A percentile compares a stretch with the other conserved stretches of the same genome.
phyloP scores from a whole-genome alignment of 2,888 invertebrate genomes.

The Pantelozetes paolii region DNA sequence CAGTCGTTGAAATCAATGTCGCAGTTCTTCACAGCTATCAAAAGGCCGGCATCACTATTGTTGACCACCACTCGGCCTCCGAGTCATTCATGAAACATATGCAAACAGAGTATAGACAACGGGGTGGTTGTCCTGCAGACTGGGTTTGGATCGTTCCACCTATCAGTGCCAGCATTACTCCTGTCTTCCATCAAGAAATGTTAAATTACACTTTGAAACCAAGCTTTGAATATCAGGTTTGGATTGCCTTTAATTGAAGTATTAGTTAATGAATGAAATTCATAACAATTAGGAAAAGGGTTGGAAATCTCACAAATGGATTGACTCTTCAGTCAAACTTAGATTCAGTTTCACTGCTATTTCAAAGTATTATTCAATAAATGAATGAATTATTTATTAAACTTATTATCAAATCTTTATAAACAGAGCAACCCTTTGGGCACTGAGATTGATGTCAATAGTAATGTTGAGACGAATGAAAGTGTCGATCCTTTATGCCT shows the following conservation, averaged over 20 bases:
- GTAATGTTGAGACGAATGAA: slow-evolving; percentile 86
- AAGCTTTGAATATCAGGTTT: slow-evolving; percentile 79
- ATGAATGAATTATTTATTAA: neutral
- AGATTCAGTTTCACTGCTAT: slow-evolving; percentile 44
- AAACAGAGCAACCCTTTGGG: slow-evolving; percentile 82
- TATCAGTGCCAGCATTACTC: slow-evolving; percentile 51
- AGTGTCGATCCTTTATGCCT: slow-evolving; percentile 87
- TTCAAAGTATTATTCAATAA: slow-evolving; percentile 39
- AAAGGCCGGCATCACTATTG: slow-evolving; percentile 52
- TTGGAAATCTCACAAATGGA: slow-evolving; percentile 51
- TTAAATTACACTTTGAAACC: slow-evolving; percentile 71
- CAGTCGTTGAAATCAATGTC: slow-evolving; percentile 53
- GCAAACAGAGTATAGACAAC: slow-evolving; percentile 51
- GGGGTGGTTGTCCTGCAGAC: slow-evolving; percentile 54
- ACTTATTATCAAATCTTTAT: neutral
- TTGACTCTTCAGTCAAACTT: slow-evolving; percentile 35
- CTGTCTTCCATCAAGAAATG: slow-evolving; percentile 59
- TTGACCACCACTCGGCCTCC: slow-evolving; percentile 54
- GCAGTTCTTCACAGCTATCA: slow-evolving; percentile 54
- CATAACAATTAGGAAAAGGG: slow-evolving; percentile 50
- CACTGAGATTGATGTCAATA: slow-evolving; percentile 85
- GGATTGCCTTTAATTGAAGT: neutral
- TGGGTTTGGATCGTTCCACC: slow-evolving; percentile 53
- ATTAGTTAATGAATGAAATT: neutral
- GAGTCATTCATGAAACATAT: slow-evolving; percentile 54